These are phyloP conservation scores for Pseudorhombus dupliciocellatus DNA, from an alignment of 2,113 vertebrate species.

Conservation along the genomic window DNA sequence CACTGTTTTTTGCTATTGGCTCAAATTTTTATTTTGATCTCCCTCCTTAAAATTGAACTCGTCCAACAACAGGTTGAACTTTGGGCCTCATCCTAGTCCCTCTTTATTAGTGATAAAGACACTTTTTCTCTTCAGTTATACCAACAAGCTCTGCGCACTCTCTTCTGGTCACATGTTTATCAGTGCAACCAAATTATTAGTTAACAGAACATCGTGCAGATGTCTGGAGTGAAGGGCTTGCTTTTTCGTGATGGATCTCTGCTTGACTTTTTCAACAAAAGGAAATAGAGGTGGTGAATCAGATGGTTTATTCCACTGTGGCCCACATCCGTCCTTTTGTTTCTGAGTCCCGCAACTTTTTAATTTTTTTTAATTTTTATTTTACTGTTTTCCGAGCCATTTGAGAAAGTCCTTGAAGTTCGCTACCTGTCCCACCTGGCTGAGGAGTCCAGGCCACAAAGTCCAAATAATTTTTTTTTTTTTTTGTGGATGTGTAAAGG, in stretches of 20 bases:
- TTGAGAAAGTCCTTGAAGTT: conserved; percentile 20
- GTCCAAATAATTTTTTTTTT: conserved; percentile 43
- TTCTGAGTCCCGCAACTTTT: conserved; percentile 1
- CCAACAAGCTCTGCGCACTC: conserved; percentile 26
- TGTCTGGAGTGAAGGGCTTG: conserved; percentile 27
- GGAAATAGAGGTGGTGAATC: neutral
- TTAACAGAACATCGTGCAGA: conserved; percentile 14
- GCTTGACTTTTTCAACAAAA: conserved; percentile 28
- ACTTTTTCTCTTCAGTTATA: conserved; percentile 26
- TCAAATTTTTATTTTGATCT: conserved; percentile 32
- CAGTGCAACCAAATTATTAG: conserved; percentile 25
- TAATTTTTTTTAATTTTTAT: conserved; percentile 5
- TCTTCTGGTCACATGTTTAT: conserved; percentile 9
- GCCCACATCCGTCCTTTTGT: conserved; percentile 20
- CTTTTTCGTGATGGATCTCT: conserved; percentile 14
- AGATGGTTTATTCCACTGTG: conserved; percentile 17
- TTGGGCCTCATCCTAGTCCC: conserved; percentile 9
- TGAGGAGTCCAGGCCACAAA: conserved; percentile 14
- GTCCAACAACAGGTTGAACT: conserved; percentile 24
- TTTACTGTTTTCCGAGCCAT: conserved; percentile 36
- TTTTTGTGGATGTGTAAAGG: conserved; percentile 15
- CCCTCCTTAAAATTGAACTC: conserved; percentile 19
- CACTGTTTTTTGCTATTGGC: conserved; percentile 7
- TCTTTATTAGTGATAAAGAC: neutral
- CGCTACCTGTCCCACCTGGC: conserved; percentile 28